These are phyloP conservation scores for Bombus waltoni DNA, from an alignment of 1,140 invertebrate genomes.

Conservation along the genomic window DNA sequence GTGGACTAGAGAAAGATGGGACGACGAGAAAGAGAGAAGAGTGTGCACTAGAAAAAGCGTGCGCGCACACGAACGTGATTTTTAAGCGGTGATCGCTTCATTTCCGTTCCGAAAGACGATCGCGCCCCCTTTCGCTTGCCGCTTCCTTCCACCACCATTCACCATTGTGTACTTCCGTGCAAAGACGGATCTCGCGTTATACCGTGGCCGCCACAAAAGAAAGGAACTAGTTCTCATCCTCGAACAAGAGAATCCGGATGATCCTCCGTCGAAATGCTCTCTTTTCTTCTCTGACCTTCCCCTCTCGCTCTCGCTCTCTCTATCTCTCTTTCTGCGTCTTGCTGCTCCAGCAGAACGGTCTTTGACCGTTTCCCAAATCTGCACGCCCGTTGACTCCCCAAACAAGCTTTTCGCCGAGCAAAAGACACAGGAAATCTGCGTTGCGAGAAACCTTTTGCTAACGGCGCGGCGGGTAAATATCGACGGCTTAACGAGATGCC, in stretches of 20 bases:
- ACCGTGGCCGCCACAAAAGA: slow-evolving; percentile 35
- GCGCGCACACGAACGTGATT: slow-evolving; percentile 9
- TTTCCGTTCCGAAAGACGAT: slow-evolving; percentile 65
- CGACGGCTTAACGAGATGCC: slow-evolving; percentile 16
- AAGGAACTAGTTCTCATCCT: slow-evolving; percentile 47
- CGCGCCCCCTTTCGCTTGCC: slow-evolving; percentile 33
- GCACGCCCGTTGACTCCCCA: slow-evolving; percentile 6
- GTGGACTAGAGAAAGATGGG: background rate
- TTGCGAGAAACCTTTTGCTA: slow-evolving; percentile 22
- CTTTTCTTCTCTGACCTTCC: slow-evolving; percentile 16
- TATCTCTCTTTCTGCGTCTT: background rate
- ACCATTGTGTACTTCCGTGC: slow-evolving; percentile 56
- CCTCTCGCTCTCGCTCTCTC: no score
- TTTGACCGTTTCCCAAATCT: slow-evolving; percentile 19
- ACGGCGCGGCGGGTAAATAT: slow-evolving; percentile 28
- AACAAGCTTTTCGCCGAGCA: slow-evolving; percentile 21
- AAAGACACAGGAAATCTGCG: slow-evolving; percentile 7
- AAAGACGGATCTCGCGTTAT: slow-evolving; percentile 50
- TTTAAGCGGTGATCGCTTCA: slow-evolving; percentile 52
- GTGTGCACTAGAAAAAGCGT: background rate
- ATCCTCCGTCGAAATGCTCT: slow-evolving; percentile 38
- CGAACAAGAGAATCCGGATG: slow-evolving; percentile 43
- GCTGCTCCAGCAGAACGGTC: background rate
- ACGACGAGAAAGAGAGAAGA: background rate
- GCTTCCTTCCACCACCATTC: slow-evolving; percentile 44